Percentiles rank a stretch among this genome's conserved stretches.
Evolutionary conservation across 1,140 invertebrate species (phyloP).

Genomic region (Ips typographus): DNA sequence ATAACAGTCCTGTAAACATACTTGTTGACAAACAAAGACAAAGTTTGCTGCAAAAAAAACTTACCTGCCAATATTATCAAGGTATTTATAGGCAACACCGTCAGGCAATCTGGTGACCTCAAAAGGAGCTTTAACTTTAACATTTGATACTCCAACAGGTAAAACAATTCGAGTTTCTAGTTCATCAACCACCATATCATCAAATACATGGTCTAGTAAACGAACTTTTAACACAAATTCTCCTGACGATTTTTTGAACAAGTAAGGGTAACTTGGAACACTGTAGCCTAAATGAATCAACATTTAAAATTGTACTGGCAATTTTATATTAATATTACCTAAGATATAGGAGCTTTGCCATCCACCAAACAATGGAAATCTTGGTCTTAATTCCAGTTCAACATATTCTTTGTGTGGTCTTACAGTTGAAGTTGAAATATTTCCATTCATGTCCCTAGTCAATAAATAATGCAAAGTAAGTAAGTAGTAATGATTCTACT

Average conservation of each 20-base stretch:
- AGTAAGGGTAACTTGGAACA: conserved; percentile 94
- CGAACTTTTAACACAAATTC: conserved; percentile 89
- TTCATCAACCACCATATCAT: conserved; percentile 95
- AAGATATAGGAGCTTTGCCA: conserved; percentile 98
- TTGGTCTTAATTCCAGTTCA: conserved; percentile 89
- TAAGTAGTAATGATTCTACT: conserved; percentile 24
- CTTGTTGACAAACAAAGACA: too few relatives aligned
- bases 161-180: conserved; percentile 89
- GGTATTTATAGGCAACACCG: conserved; percentile 86
- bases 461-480: conserved; percentile 50
- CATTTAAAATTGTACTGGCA: background rate
- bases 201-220: conserved; percentile 92
- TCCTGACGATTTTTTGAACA: conserved; percentile 71
- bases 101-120: conserved; percentile 73
- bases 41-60: background rate
- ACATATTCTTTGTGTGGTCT: conserved; percentile 85
- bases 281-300: conserved; percentile 76
- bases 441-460: conserved; percentile 90
- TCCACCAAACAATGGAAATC: conserved; percentile 97
- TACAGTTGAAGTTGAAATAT: conserved; percentile 97
- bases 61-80: conserved; percentile 83
- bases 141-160: conserved; percentile 86
- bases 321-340: conserved; percentile 12
- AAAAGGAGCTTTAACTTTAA: conserved; percentile 84
- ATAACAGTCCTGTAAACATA: conserved; percentile 71